Conservation (phyloP, 2,113 vertebrate genomes). For the Solenodon paradoxus region DNA sequence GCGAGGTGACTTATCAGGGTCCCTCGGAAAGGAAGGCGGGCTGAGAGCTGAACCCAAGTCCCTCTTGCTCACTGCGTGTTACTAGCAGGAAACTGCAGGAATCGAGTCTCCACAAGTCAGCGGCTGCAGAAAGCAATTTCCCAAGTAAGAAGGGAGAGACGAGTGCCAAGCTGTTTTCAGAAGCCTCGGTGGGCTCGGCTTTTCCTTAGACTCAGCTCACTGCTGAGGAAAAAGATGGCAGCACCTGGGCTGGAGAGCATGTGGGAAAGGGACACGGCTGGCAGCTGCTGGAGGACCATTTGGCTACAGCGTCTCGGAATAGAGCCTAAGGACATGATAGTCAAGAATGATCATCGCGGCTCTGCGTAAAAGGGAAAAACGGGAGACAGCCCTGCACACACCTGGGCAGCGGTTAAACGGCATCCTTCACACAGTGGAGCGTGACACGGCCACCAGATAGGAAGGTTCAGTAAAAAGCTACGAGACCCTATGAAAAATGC, state of each 20-base stretch:
- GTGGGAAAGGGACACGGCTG: not conserved
- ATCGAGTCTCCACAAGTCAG: not conserved
- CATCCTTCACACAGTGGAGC: not conserved
- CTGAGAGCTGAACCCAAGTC: not conserved
- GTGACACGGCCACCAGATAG: accelerated
- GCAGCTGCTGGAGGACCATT: accelerated
- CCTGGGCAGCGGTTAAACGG: too few relatives aligned
- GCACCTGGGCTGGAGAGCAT: not conserved
- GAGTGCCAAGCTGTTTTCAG: not conserved
- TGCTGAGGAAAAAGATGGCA: not conserved
- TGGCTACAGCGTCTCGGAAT: too few relatives aligned
- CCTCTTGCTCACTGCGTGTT: not conserved
- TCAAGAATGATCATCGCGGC: not conserved
- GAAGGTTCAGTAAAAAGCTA: not conserved
- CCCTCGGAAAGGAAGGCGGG: not conserved
- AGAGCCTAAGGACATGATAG: not conserved
- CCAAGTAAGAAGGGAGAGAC: not conserved
- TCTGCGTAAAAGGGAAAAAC: not conserved
- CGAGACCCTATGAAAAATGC: not conserved
- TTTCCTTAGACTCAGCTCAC: not conserved
- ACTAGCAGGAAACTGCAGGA: not conserved
- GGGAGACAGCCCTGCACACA: too few relatives aligned
- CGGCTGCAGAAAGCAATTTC: not conserved
- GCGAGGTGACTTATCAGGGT: not conserved
- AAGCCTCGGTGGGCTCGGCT: not conserved